phyloP scores from a whole-genome alignment of 2,888 invertebrate species.

The Drosophila melanosoma region DNA sequence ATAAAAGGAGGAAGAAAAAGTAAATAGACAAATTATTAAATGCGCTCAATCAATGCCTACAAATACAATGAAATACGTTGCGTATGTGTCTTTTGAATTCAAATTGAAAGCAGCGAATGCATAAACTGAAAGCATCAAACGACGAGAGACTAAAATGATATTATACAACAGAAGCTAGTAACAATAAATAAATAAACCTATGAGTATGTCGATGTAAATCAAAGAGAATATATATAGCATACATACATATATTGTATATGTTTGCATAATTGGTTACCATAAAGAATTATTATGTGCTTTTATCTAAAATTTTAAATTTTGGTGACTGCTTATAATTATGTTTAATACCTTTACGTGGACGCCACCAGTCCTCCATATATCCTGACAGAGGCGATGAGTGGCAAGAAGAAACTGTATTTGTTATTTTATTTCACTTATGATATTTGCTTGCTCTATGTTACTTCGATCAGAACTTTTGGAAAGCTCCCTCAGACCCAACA shows the following conservation, averaged over 20 bases:
- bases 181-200: neutral
- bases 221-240: conserved; percentile 9
- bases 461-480: conserved; percentile 2
- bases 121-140: conserved; percentile 12
- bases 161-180: conserved; percentile 7
- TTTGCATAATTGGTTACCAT: conserved; percentile 23
- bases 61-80: conserved; percentile 26
- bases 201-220: neutral
- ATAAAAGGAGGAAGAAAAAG: conserved; percentile 76
- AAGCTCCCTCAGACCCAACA: neutral
- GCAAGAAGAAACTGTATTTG: conserved; percentile 87
- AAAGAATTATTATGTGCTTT: conserved; percentile 53
- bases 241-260: conserved; percentile 2
- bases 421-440: conserved; percentile 85
- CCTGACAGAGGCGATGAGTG: conserved; percentile 97
- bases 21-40: conserved; percentile 81
- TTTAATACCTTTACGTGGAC: conserved; percentile 96
- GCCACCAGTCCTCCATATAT: conserved; percentile 99
- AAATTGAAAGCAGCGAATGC: conserved; percentile 16
- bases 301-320: conserved; percentile 22
- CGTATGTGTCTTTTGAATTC: conserved; percentile 6
- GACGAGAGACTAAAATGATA: neutral
- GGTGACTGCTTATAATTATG: conserved; percentile 63
- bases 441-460: conserved; percentile 43
- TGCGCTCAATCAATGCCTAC: conserved; percentile 58